phyloP scores from a whole-genome alignment of 2,888 invertebrate species.

The Steinernema carpocapsae region DNA sequence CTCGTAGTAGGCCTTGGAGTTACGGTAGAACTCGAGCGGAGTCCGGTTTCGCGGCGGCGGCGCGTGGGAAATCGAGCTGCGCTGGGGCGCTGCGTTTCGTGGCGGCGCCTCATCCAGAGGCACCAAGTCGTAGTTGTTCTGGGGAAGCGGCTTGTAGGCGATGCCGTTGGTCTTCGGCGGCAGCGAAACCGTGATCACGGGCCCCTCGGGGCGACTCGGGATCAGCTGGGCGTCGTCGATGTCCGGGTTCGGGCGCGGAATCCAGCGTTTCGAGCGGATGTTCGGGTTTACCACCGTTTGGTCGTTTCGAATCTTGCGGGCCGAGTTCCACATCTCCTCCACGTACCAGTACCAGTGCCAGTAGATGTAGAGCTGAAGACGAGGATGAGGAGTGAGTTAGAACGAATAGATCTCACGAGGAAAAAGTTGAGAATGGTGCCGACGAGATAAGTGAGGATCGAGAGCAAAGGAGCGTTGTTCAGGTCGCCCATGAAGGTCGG shows the following conservation, averaged over 20 bases:
- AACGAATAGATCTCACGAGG: constrained; percentile 46
- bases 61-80: not conserved
- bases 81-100: not conserved
- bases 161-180: constrained; percentile 20
- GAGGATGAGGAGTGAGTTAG: not conserved
- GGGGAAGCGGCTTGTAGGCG: constrained; percentile 29
- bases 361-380: constrained; percentile 59
- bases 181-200: not conserved
- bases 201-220: not conserved
- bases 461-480: constrained; percentile 55
- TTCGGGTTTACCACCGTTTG: constrained; percentile 27
- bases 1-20: constrained; percentile 7
- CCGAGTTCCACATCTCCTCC: constrained; percentile 51
- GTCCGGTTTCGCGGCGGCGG: not conserved
- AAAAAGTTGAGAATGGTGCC: constrained; percentile 64
- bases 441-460: constrained; percentile 57
- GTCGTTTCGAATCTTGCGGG: constrained; percentile 43
- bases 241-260: constrained; percentile 5
- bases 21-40: constrained; percentile 2
- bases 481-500: constrained; percentile 56
- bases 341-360: constrained; percentile 68
- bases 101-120: not conserved
- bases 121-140: constrained; percentile 29
- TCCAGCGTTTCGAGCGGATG: constrained; percentile 29
- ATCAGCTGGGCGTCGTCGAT: constrained; percentile 2